A percentile compares a stretch with the other conserved stretches of the same genome.
These are phyloP conservation scores for Agrypnia vestita DNA, from an alignment of 1,140 invertebrate species.

Conservation along the genomic window DNA sequence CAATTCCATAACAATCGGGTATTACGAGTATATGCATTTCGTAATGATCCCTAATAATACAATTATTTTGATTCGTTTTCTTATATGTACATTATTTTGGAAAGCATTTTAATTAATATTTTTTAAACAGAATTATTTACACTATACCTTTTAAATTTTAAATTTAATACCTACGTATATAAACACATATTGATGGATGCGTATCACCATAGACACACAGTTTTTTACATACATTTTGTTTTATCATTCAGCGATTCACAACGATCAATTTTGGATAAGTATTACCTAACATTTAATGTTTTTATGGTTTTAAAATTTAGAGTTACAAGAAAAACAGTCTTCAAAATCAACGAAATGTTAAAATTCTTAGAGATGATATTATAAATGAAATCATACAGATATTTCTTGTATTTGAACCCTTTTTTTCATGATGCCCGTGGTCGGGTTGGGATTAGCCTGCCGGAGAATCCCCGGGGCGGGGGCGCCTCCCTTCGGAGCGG, in stretches of 20 bases:
- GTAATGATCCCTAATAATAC: slow-evolving; percentile 34
- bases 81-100: slow-evolving; percentile 28
- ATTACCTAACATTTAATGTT: slow-evolving; percentile 36
- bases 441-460: slow-evolving; percentile 72
- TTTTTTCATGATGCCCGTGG: slow-evolving; percentile 82
- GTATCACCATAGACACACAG: slow-evolving; percentile 6
- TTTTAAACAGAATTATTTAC: slow-evolving; percentile 23
- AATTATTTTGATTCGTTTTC: slow-evolving; percentile 35
- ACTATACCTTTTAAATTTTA: neutral
- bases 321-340: slow-evolving; percentile 17
- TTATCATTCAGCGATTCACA: slow-evolving; percentile 33
- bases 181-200: neutral
- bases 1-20: slow-evolving; percentile 37
- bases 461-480: slow-evolving; percentile 77
- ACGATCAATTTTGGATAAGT: slow-evolving; percentile 44
- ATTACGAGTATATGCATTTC: slow-evolving; percentile 23
- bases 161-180: slow-evolving; percentile 10
- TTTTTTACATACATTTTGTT: slow-evolving; percentile 19
- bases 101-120: slow-evolving; percentile 37
- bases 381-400: slow-evolving; percentile 78
- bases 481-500: slow-evolving; percentile 76
- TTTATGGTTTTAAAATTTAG: no score
- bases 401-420: slow-evolving; percentile 91
- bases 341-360: slow-evolving; percentile 19
- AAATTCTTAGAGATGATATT: slow-evolving; percentile 28